Percentiles rank a stretch among this genome's conserved stretches.
These are phyloP conservation scores for Megathymus violae DNA, from an alignment of 1,140 invertebrate species.

Conservation along the genomic window DNA sequence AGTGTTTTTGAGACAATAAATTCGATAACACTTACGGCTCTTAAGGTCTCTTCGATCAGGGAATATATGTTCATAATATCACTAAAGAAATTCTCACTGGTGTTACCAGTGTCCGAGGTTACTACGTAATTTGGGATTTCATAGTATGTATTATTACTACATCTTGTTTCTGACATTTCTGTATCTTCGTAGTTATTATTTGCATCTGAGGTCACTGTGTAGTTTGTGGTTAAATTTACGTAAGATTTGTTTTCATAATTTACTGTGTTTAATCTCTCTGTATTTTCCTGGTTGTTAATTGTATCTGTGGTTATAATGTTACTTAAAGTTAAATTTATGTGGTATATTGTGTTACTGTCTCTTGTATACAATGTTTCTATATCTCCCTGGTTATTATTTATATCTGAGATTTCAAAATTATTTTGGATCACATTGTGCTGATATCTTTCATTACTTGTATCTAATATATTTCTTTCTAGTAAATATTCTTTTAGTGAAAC, in stretches of 20 bases:
- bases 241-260: not conserved
- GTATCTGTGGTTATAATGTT: no score
- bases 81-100: slow-evolving; percentile 9
- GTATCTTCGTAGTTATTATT: not conserved
- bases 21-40: slow-evolving; percentile 22
- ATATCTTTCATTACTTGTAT: not conserved
- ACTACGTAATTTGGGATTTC: slow-evolving; percentile 7
- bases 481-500: not conserved
- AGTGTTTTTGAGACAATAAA: slow-evolving; percentile 22
- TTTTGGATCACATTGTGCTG: not conserved
- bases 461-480: not conserved
- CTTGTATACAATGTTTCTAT: not conserved
- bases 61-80: slow-evolving; percentile 22
- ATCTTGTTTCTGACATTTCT: not conserved
- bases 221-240: not conserved
- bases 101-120: slow-evolving; percentile 14
- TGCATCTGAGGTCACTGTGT: not conserved
- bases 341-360: not conserved
- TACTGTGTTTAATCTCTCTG: not conserved
- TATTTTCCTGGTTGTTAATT: not conserved
- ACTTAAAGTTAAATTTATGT: no score
- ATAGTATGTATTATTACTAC: not conserved
- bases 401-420: not conserved
- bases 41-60: slow-evolving; percentile 21
- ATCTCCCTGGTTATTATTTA: not conserved